phyloP scores from a whole-genome alignment of 2,797 vertebrate genomes.

The Gobionotothen gibberifrons region DNA sequence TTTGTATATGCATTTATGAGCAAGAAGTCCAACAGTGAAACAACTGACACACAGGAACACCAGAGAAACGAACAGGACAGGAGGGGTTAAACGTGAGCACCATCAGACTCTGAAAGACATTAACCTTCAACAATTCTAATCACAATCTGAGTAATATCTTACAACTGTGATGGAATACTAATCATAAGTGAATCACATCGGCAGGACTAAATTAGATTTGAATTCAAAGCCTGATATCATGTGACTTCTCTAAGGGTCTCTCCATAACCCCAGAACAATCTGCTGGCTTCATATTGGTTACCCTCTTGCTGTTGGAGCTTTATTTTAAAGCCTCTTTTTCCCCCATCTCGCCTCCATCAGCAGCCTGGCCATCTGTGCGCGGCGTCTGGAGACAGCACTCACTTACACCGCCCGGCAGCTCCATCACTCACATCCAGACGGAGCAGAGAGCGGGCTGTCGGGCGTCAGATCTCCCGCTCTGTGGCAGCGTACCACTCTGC shows the following conservation, averaged over 20 bases:
- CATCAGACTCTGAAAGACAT: no score
- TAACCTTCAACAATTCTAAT: no score
- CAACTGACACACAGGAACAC: no score
- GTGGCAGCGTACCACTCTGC: slow-evolving; percentile 71
- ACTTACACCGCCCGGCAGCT: slow-evolving; percentile 55
- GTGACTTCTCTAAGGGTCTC: slow-evolving; percentile 23
- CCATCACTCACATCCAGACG: slow-evolving; percentile 60
- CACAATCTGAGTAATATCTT: neutral
- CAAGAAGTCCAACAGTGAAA: no score
- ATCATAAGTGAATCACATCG: slow-evolving; percentile 15
- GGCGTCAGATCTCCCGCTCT: slow-evolving; percentile 72
- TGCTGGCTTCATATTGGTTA: slow-evolving; percentile 67
- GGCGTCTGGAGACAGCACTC: slow-evolving; percentile 47
- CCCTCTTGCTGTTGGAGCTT: slow-evolving; percentile 29
- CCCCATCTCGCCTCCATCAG: slow-evolving; percentile 25
- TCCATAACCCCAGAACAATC: slow-evolving; percentile 49
- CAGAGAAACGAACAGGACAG: no score
- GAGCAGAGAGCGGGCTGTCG: slow-evolving; percentile 40
- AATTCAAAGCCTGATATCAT: slow-evolving; percentile 14
- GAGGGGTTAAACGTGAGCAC: no score
- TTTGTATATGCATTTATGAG: no score
- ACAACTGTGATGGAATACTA: neutral
- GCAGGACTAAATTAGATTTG: slow-evolving; percentile 22
- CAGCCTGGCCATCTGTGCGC: slow-evolving; percentile 68
- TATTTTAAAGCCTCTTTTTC: slow-evolving; percentile 27